Evolutionary conservation across 2,888 invertebrate species (phyloP), one percentile per base, ranked within the genome.

Genomic region (Sesia bembeciformis): DNA sequence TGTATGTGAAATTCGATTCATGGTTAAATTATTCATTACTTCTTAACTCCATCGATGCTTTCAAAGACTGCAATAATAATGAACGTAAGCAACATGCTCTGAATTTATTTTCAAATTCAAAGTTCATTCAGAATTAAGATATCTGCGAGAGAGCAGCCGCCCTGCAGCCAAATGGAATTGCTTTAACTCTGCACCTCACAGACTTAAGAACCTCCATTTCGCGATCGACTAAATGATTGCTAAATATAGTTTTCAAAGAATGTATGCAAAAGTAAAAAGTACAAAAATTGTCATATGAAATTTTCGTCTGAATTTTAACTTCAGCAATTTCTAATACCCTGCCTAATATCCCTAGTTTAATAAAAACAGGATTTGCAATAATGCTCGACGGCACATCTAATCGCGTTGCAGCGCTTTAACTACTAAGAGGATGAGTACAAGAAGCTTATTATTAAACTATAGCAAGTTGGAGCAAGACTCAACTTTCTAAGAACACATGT

Each of bases 81-180:
- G 66, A 71, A 76, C 76, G 66, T 65, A 70, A 74, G 72, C 67
- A 69, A 71, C 71, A 68, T 70, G 70, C 66, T 64, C 66, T 67
- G 71, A 76, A 79, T 78, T 80, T 77, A 81, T 76, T 80, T 76
- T 76, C 71, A 72, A 77, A 80, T 82, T 77, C 76, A 71, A 79
- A 80, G 76, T 80, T 78, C 76, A 74, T 76, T 78, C 75, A 69
- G 74, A 76, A 79, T 80, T 76, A 81, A 82, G 72, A 77, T 78
- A 63, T 61, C 62, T 68, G 65, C 67, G 67, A 69, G 67, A 66
- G 70, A 72, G 72, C 62, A 59, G 62, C 67, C 65, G 64, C 72
- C 58, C 70, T 67, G 70, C 70, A 76, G 76, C 75, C 67, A 76
- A 81, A 80, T 79, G 76, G 76, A 72, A 78, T 81, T 80, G 76